Base-by-base conservation (phyloP, 2,113 vertebrate species). In the Alligator mississippiensis region DNA sequence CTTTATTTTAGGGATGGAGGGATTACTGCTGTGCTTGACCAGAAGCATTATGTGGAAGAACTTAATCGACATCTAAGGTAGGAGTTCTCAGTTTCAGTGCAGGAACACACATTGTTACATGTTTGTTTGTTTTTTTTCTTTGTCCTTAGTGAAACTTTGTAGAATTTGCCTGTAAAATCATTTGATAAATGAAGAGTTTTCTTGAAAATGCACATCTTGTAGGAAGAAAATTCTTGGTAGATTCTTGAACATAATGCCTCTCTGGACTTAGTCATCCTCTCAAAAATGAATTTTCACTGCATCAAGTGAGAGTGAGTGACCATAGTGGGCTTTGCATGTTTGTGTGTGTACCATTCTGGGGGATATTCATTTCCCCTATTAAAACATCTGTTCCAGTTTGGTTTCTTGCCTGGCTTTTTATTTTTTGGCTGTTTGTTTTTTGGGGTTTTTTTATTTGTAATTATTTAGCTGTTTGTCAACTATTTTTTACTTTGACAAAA, bases 1-100 rank as follows among this genome's bases (percentile, higher is more conserved):
- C 79, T 97, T 94, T 88, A 59, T 84, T 94, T 80, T 91, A 98
- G 99, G 92, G 98, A 99, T 59, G 89, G 97, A 83, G 99, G 99
- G 94, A 99, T 99, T 96, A 99, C 99, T 5, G 98, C 98, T 95
- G 99, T 99, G 90, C 98, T 99, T 75, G 99, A 99, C 96, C 99
- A 99, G 97, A 99, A 99, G 96, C 99, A 99, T 97, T 99, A 99
- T 58, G 99, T 99, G 17, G 99, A 99, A 96, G 99, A 99, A 90
- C 97, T 99, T 68, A 99, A 99, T 95, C 98, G 99, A 34, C 98
- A 99, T 90, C 97, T 99, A 30, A 99, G 98, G 98, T 98, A 95
- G n/a, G 96, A 70, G 90, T 89, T 77, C 5, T 82, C 83, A 58
- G 0, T 82, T 88, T 66, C 90, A 27, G 59, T 80, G 19, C 76